Percentiles rank a stretch among this genome's conserved stretches.
Conservation (phyloP, 2,888 invertebrate genomes). For the Tenthredo amoena region DNA sequence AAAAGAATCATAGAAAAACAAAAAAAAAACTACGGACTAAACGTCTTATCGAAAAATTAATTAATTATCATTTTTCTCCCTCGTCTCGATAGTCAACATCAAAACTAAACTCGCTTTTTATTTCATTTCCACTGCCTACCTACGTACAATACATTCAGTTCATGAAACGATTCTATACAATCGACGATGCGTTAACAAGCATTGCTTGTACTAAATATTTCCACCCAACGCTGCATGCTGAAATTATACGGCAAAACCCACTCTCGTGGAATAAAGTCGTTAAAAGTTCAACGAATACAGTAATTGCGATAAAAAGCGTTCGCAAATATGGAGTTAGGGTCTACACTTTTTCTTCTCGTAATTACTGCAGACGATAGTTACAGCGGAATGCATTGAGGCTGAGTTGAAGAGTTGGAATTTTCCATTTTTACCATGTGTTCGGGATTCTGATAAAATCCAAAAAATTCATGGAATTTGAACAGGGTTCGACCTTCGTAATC, state of each 20-base stretch:
- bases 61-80: background rate
- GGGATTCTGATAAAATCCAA: too few species aligned
- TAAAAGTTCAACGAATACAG: conserved; percentile 15
- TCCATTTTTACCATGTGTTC: too few species aligned
- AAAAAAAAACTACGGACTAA: background rate
- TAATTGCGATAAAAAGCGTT: background rate
- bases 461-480: too few species aligned
- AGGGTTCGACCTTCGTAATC: too few species aligned
- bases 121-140: background rate
- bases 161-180: background rate
- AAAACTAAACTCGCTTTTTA: background rate
- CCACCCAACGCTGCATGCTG: background rate
- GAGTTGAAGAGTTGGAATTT: background rate
- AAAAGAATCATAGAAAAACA: background rate
- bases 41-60: background rate
- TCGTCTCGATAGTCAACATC: background rate
- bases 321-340: background rate
- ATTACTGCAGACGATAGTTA: conserved; percentile 15
- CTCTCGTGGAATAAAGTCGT: background rate
- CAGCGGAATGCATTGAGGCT: background rate
- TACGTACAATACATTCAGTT: background rate
- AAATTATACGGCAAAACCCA: background rate
- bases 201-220: background rate
- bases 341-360: background rate
- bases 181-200: conserved; percentile 10